These are phyloP conservation scores for Lasioglossum oenotherae DNA, from an alignment of 2,888 invertebrate genomes.

Conservation along the genomic window DNA sequence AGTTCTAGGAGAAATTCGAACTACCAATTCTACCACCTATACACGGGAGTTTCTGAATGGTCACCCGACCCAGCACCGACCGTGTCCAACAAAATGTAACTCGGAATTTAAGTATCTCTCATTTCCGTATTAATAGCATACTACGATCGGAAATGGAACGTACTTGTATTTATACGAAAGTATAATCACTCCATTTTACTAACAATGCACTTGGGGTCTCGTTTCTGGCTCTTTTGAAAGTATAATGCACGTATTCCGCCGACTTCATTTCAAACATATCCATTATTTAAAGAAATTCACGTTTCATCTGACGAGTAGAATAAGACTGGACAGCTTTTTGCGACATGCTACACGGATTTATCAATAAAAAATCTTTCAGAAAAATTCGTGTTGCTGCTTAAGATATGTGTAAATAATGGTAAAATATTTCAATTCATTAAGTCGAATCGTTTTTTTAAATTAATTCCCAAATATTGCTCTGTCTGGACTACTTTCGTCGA, in stretches of 20 bases:
- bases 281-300: background rate
- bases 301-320: background rate
- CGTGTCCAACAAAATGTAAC: background rate
- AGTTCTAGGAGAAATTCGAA: constrained; percentile 9
- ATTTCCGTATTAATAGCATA: background rate
- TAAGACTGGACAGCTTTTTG: background rate
- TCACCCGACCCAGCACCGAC: background rate
- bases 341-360: background rate
- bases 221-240: background rate
- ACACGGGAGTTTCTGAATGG: constrained; percentile 1
- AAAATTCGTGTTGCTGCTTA: background rate
- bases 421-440: background rate
- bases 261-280: background rate
- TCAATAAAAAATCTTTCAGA: background rate
- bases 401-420: background rate
- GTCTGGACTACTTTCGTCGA: background rate
- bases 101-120: background rate
- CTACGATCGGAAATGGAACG: background rate
- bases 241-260: background rate
- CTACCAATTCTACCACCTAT: constrained; percentile 7
- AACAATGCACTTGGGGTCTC: background rate
- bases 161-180: background rate
- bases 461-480: background rate
- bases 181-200: background rate
- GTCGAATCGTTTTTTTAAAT: background rate